Conservation (phyloP, 2,113 vertebrate genomes). For the Noturus placidus region DNA sequence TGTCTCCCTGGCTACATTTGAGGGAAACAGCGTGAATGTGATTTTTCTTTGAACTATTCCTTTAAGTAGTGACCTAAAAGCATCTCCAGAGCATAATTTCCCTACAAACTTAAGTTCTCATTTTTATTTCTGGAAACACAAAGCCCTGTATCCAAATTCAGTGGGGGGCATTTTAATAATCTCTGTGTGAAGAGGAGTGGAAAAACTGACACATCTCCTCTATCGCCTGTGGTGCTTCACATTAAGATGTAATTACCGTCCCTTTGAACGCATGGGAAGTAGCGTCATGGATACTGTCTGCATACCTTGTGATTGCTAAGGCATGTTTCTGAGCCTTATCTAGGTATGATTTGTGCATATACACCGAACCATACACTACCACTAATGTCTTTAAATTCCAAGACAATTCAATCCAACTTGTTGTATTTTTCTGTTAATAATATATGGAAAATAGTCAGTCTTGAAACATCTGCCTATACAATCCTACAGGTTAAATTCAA, state of each 20-base stretch:
- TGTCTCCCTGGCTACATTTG: neutral
- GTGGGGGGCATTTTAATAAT: neutral
- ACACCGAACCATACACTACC: neutral
- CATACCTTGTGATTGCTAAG: neutral
- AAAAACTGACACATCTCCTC: neutral
- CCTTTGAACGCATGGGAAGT: neutral
- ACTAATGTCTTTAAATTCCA: neutral
- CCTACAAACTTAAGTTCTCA: neutral
- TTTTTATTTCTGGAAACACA: neutral
- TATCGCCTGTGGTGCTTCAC: neutral
- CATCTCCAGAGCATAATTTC: neutral
- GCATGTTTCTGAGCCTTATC: neutral
- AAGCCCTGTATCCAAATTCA: conserved; percentile 3
- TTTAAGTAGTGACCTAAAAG: neutral
- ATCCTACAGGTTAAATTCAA: no score
- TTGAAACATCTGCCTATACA: neutral
- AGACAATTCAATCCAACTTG: neutral
- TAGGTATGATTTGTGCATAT: neutral
- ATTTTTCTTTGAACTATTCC: neutral
- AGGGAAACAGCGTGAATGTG: neutral
- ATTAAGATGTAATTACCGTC: neutral
- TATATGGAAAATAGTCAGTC: neutral
- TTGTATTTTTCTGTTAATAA: neutral
- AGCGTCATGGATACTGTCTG: neutral
- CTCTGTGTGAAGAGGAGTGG: neutral